Base-by-base conservation (phyloP, 2,888 invertebrate genomes). In the Lampropteryx suffumata region DNA sequence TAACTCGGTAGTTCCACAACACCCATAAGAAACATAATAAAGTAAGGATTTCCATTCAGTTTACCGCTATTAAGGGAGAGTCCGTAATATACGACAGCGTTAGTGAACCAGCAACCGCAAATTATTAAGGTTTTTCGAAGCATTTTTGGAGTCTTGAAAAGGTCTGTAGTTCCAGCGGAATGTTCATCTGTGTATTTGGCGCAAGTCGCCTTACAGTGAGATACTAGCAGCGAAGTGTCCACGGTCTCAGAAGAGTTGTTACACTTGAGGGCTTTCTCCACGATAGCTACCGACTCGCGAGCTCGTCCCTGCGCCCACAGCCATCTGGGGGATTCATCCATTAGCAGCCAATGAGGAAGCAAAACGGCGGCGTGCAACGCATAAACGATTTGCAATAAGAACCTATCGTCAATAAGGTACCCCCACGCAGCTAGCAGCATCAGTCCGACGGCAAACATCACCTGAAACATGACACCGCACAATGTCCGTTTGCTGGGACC, bases 251-350 rank as follows among this genome's bases (percentile, higher is more conserved):
- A 83, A 5, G 92, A 92, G 17, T 92, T 91, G 71, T 97, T 97
- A 53, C 93, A 92, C 76, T 92, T 93, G 13, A 96, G 77, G 1
- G 94, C 96, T 70, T 93, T 95, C 57, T 93, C 92, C 34, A 96
- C 92, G 54, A 97, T 95, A 6, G 92, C 91, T 0, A 96, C 92
- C 0, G 96, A 94, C 76, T 96, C 95, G 8, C 91, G 88, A 1
- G 92, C 91, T 17, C 94, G 92, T 1, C 96, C 96, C 72, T 96
- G 95, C 4, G 94, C 92, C 96, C 97, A 97, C 2, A 97, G 84
- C 97, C 97, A 97, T 56, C 96, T 92, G 0, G 96, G 96, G 24
- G 96, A 97, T 82, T 97, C 97, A 65, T 97, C 96, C 92, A 97
- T 94, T 21, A 95, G 70, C 92, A 96, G 94, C 94, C 95, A 96